phyloP scores from a whole-genome alignment of 2,113 vertebrate genomes.

The Caranx ignobilis region DNA sequence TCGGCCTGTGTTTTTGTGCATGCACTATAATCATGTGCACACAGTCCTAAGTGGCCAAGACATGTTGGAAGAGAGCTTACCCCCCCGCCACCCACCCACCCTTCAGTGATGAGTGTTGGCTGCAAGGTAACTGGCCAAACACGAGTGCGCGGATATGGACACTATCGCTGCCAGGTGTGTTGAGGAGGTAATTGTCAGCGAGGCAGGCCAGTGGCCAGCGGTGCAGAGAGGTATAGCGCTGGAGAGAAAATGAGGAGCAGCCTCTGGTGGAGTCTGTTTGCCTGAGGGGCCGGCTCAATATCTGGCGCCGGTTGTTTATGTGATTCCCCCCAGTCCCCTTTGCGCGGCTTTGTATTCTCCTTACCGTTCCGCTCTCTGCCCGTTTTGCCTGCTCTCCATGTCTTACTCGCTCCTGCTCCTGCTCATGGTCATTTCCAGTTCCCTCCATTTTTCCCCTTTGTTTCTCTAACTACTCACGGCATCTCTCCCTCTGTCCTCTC shows the following conservation, averaged over 20 bases:
- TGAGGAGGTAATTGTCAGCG: constrained; percentile 65
- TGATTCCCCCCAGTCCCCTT: constrained; percentile 32
- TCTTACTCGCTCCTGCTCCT: constrained; percentile 22
- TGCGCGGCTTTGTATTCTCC: constrained; percentile 37
- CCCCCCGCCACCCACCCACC: not conserved
- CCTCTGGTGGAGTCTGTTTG: constrained; percentile 58
- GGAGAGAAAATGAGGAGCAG: constrained; percentile 60
- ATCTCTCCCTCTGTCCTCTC: not conserved
- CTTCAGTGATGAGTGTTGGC: constrained; percentile 49
- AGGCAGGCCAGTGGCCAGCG: constrained; percentile 39
- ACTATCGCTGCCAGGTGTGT: constrained; percentile 67
- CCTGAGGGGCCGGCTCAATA: constrained; percentile 62
- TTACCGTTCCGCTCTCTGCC: constrained; percentile 32
- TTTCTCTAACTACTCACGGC: constrained; percentile 14
- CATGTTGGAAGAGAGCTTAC: constrained; percentile 47
- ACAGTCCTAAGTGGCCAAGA: constrained; percentile 53
- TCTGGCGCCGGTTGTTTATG: constrained; percentile 55
- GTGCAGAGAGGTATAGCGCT: constrained; percentile 30
- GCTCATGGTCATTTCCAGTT: constrained; percentile 21
- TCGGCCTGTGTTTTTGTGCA: constrained; percentile 40
- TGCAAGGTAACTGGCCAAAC: constrained; percentile 53
- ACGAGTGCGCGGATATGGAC: constrained; percentile 34
- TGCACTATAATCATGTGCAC: constrained; percentile 45
- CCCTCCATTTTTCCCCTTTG: not conserved
- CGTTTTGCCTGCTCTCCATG: constrained; percentile 6